A percentile compares a stretch with the other conserved stretches of the same genome.
These are phyloP conservation scores for Alectoris magna DNA, from an alignment of 2,797 vertebrate species.

Conservation along the genomic window DNA sequence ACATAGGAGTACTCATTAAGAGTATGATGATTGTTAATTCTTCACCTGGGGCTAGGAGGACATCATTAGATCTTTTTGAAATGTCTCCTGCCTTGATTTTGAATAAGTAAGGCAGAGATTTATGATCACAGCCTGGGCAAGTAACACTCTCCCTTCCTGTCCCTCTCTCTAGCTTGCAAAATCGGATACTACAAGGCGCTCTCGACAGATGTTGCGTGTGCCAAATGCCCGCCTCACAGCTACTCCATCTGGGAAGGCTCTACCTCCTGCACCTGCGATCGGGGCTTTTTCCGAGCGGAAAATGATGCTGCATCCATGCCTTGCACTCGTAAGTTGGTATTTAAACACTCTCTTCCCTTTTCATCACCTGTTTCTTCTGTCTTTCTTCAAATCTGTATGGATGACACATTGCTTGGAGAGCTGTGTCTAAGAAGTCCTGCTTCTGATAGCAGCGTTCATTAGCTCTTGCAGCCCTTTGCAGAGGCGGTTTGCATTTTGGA, in stretches of 20 bases:
- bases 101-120: conserved; percentile 43
- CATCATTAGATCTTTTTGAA: conserved; percentile 59
- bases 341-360: background rate
- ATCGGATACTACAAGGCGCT: conserved; percentile 95
- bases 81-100: conserved; percentile 40
- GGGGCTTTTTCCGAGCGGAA: conserved; percentile 93
- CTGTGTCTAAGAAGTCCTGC: background rate
- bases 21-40: conserved; percentile 42
- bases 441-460: background rate
- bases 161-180: conserved; percentile 89
- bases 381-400: background rate
- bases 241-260: conserved; percentile 94
- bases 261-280: conserved; percentile 93
- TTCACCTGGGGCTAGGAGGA: conserved; percentile 51
- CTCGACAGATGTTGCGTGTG: conserved; percentile 88
- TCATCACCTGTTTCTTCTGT: background rate
- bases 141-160: conserved; percentile 55
- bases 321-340: conserved; percentile 91
- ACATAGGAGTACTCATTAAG: conserved; percentile 31
- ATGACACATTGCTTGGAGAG: background rate
- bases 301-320: conserved; percentile 93
- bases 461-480: background rate
- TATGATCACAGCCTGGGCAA: conserved; percentile 17
- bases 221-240: conserved; percentile 95
- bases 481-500: background rate